A percentile compares a stretch with the other conserved stretches of the same genome.
Conservation (phyloP, 2,113 vertebrate species). For the Chamaetylas fuelleborni region DNA sequence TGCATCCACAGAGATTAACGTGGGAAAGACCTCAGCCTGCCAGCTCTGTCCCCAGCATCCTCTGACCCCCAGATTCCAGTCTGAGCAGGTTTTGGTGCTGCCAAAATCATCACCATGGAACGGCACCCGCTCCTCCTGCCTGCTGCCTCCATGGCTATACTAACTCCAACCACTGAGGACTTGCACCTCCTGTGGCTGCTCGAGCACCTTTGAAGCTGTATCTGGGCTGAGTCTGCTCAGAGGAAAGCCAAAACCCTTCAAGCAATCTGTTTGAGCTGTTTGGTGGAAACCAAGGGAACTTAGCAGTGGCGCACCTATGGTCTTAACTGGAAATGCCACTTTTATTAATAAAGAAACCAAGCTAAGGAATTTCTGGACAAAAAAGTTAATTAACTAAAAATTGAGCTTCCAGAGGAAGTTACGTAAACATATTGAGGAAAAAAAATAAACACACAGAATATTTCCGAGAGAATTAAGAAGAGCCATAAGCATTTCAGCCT, state of each 20-base stretch:
- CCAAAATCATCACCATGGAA: neutral
- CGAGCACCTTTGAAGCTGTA: neutral
- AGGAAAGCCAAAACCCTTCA: neutral
- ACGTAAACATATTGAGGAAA: neutral
- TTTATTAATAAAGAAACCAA: conserved; percentile 9
- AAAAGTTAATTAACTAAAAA: conserved; percentile 50
- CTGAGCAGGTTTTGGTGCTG: neutral
- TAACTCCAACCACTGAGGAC: accelerated
- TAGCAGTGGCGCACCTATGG: neutral
- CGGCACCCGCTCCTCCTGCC: accelerated
- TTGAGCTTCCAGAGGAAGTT: conserved; percentile 55
- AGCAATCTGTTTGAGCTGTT: neutral
- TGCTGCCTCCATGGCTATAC: accelerated
- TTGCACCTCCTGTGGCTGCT: neutral
- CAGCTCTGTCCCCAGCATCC: accelerated
- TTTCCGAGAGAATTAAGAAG: conserved; percentile 50
- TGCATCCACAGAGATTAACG: accelerated
- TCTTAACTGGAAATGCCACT: neutral
- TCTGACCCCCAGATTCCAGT: neutral
- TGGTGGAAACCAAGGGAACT: neutral
- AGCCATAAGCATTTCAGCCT: conserved; percentile 35
- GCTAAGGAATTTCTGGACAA: conserved; percentile 31
- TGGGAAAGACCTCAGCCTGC: neutral
- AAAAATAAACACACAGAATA: conserved; percentile 38
- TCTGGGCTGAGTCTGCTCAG: neutral